Evolutionary conservation across 2,797 vertebrate genomes (phyloP).

Genomic region (Valencia hispanica): DNA sequence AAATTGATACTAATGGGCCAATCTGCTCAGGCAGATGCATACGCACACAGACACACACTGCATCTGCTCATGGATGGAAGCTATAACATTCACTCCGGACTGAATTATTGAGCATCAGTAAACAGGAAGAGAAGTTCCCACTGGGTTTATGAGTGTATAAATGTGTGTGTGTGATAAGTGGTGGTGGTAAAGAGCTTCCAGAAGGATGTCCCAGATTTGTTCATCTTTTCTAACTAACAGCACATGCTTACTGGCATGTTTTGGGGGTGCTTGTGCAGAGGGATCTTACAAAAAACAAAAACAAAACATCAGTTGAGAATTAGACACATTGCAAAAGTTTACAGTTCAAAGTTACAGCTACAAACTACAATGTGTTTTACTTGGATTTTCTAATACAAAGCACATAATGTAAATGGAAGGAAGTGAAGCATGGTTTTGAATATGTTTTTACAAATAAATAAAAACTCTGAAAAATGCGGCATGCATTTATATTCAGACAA

Average conservation of each 20-base stretch:
- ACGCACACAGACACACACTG: slow-evolving; percentile 25
- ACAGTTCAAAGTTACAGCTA: background rate
- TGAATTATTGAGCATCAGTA: slow-evolving; percentile 74
- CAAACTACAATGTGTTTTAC: background rate
- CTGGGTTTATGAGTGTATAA: slow-evolving; percentile 24
- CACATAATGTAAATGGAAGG: background rate
- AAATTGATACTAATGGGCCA: slow-evolving; percentile 74
- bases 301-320: background rate
- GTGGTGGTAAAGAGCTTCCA: slow-evolving; percentile 8
- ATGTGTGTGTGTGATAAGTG: slow-evolving; percentile 11
- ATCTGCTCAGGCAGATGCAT: slow-evolving; percentile 23
- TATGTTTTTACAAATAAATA: background rate
- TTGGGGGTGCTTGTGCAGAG: background rate
- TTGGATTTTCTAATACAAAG: background rate
- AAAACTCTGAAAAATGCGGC: background rate
- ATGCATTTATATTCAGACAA: background rate
- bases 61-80: slow-evolving; percentile 50
- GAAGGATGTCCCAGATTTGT: slow-evolving; percentile 43
- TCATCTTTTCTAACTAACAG: slow-evolving; percentile 12
- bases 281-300: too few relatives aligned
- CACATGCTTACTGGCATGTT: background rate
- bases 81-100: slow-evolving; percentile 57
- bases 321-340: background rate
- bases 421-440: background rate
- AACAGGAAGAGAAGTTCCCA: slow-evolving; percentile 73